These are phyloP conservation scores for Lypha dubia DNA, from an alignment of 2,888 invertebrate genomes.

Conservation along the genomic window DNA sequence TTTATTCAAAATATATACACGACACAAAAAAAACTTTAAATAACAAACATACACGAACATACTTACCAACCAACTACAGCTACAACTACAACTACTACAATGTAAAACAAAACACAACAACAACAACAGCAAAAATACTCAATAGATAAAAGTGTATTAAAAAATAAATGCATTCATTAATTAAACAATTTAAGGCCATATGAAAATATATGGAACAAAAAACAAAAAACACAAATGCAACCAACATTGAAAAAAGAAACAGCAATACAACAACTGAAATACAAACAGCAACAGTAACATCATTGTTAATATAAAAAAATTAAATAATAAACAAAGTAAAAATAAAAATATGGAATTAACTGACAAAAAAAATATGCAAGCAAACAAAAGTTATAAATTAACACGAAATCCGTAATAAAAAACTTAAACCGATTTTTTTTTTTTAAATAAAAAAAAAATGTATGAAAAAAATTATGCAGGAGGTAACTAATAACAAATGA, in stretches of 20 bases:
- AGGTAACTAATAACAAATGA: constrained; percentile 68
- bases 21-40: not conserved
- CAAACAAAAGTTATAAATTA: constrained; percentile 23
- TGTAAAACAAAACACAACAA: constrained; percentile 2
- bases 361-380: constrained; percentile 18
- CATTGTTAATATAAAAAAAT: constrained; percentile 50
- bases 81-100: constrained; percentile 16
- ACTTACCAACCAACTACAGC: too few relatives aligned
- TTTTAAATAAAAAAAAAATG: constrained; percentile 12
- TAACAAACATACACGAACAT: not conserved
- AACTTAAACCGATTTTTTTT: constrained; percentile 21
- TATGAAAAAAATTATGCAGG: constrained; percentile 46
- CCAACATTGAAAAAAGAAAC: not conserved
- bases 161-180: constrained; percentile 45
- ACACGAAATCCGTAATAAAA: constrained; percentile 34
- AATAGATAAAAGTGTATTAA: constrained; percentile 39
- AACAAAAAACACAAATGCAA: constrained; percentile 3
- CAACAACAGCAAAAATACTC: too few relatives aligned
- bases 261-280: not conserved
- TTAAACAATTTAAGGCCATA: too few relatives aligned
- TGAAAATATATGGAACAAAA: constrained; percentile 18
- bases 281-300: constrained; percentile 24
- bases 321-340: constrained; percentile 42
- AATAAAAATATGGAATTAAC: constrained; percentile 18
- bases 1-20: constrained; percentile 29